Base-by-base conservation (phyloP, 2,113 vertebrate genomes). In the human (Homo sapiens) region DNA sequence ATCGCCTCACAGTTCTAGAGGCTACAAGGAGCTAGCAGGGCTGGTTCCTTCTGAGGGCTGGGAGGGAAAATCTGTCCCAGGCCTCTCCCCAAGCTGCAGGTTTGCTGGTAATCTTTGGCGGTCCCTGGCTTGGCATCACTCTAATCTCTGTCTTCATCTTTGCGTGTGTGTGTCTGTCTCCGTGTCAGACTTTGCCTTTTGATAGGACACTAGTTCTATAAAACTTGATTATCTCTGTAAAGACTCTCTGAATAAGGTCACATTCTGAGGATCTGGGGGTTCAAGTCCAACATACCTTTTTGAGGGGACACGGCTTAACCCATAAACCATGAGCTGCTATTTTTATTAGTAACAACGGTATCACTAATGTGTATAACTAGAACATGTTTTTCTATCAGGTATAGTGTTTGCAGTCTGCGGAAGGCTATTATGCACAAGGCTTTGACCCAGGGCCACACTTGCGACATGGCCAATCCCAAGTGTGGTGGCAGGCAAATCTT, bases 381-480 rank as follows among this genome's bases (percentile, higher is more conserved):
- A 52, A 64, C 8, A 18, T 5, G 6, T 43, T 57, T 11, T 93
- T 64, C 75, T n/a, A 32, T 64, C 85, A 57, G 38, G 43, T n/a
- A 35, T 2, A 78, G 38, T n/a, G 25, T 27, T 43, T 78, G 23
- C 52, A 35, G 3, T 57, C 52, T 50, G 45, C 48, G 6, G 22
- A 4, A 43, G 8, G 17, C 11, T 17, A 17, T 5, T 1, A 8
- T 12, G 7, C 23, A 8, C 48, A 14, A 1, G 9, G 25, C 50
- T 92, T 78, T 68, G 14, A n/a, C 23, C 16, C 16, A 32, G 30
- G 55, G 38, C 18, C 3, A 5, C n/a, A 35, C 22, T 25, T 52
- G 55, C 32, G 25, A 61, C 35, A 73, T 2, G 2, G 38, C 22
- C 50, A 25, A 3, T 30, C 27, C 32, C 38, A 40, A 70, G 43